Evolutionary conservation across 2,888 invertebrate species (phyloP).

Genomic region (Phania funesta): DNA sequence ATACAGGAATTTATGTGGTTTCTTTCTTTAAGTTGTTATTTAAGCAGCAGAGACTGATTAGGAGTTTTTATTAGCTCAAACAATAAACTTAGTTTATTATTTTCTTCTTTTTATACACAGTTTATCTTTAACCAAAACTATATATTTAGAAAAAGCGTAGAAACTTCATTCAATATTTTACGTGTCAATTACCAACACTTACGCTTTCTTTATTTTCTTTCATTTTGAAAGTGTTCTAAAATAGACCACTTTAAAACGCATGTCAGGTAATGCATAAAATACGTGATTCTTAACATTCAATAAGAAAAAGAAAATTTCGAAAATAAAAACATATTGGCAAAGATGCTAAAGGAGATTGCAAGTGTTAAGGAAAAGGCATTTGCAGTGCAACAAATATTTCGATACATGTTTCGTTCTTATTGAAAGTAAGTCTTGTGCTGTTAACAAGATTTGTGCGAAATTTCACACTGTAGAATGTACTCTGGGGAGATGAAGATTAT

Average conservation of each 20-base stretch:
- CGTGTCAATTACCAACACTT: slow-evolving; percentile 63
- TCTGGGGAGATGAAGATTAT: no score
- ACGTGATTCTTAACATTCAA: slow-evolving; percentile 61
- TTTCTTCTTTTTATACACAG: no score
- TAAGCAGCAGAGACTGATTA: not conserved
- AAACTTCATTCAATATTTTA: slow-evolving; percentile 65
- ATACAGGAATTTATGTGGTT: no score
- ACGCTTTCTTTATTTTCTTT: slow-evolving; percentile 1
- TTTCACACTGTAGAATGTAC: no score
- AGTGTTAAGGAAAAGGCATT: no score
- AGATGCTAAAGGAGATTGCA: no score
- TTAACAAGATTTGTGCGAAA: no score
- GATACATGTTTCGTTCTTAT: no score
- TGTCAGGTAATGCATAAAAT: slow-evolving; percentile 60
- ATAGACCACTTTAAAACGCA: slow-evolving; percentile 53
- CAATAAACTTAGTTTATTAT: not conserved
- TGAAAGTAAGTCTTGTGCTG: no score
- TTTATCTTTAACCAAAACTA: not conserved
- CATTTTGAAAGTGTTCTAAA: not conserved
- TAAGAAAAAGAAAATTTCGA: not conserved
- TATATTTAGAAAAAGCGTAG: no score
- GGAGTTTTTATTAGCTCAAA: not conserved
- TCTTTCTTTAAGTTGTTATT: no score
- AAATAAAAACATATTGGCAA: not conserved
- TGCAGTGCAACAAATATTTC: no score